Evolutionary conservation across 1,140 invertebrate genomes (phyloP).

Genomic region (Kradibia gibbosae): DNA sequence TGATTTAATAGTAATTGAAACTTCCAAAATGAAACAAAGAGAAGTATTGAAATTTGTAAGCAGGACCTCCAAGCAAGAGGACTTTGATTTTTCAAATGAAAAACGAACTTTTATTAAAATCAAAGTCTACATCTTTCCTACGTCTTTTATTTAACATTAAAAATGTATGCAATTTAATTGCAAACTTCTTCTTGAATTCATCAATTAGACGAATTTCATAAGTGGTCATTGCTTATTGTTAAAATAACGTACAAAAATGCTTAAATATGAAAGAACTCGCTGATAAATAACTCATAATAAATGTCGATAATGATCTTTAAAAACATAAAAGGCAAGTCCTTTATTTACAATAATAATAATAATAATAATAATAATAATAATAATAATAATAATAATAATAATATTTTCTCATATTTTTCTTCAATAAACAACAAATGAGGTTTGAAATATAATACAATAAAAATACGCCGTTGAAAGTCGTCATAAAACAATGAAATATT

Average conservation of each 20-base stretch:
- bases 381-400: background rate
- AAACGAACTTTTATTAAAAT: conserved; percentile 34
- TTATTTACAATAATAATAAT: background rate
- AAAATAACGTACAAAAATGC: background rate
- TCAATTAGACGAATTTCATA: background rate
- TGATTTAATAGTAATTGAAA: conserved; percentile 32
- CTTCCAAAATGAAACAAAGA: background rate
- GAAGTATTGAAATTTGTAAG: conserved; percentile 3
- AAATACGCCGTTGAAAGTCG: background rate
- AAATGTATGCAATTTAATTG: background rate
- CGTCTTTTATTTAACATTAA: conserved; percentile 16
- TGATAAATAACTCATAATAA: background rate
- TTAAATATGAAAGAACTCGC: background rate
- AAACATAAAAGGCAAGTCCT: too few relatives aligned
- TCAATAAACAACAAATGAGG: background rate
- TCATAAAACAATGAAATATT: background rate
- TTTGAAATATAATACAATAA: background rate
- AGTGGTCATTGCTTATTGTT: background rate
- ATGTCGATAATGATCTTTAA: too few relatives aligned
- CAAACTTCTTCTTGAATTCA: background rate
- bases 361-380: background rate
- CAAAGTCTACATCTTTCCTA: background rate
- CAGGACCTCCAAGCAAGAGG: background rate
- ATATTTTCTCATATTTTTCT: background rate
- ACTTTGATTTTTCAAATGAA: conserved; percentile 33